phyloP scores from a whole-genome alignment of 2,888 invertebrate genomes.

The Cecidostiba fungosa region DNA sequence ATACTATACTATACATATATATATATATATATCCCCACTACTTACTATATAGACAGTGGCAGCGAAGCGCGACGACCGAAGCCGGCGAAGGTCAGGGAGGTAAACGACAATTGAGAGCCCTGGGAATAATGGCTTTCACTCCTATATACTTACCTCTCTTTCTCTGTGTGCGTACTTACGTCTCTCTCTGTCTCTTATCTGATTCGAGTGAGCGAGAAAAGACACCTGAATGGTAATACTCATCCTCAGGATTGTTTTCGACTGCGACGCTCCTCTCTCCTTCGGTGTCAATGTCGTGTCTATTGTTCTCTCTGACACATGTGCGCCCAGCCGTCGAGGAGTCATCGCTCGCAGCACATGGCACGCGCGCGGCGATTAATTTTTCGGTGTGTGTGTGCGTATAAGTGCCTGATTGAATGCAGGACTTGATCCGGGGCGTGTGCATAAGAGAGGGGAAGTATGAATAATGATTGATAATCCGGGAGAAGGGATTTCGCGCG shows the following conservation, averaged over 20 bases:
- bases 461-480: slow-evolving; percentile 47
- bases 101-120: slow-evolving; percentile 60
- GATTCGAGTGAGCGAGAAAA: background rate
- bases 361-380: slow-evolving; percentile 25
- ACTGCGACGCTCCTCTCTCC: background rate
- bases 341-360: slow-evolving; percentile 15
- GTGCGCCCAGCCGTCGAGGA: background rate
- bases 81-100: slow-evolving; percentile 61
- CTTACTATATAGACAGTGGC: background rate
- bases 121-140: slow-evolving; percentile 49
- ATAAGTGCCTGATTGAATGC: slow-evolving; percentile 15
- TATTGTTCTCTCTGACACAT: slow-evolving; percentile 25
- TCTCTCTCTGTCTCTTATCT: slow-evolving; percentile 12
- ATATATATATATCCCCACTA: background rate
- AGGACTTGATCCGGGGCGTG: background rate
- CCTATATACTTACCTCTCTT: background rate
- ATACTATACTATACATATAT: background rate
- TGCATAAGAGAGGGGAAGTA: background rate
- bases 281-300: slow-evolving; percentile 6
- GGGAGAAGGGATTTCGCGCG: slow-evolving; percentile 17
- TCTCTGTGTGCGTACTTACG: background rate
- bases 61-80: slow-evolving; percentile 20
- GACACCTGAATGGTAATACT: background rate
- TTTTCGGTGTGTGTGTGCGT: slow-evolving; percentile 14
- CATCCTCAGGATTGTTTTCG: background rate